Conservation (phyloP, 2,888 invertebrate species). For the Yponomeuta plumbellus region DNA sequence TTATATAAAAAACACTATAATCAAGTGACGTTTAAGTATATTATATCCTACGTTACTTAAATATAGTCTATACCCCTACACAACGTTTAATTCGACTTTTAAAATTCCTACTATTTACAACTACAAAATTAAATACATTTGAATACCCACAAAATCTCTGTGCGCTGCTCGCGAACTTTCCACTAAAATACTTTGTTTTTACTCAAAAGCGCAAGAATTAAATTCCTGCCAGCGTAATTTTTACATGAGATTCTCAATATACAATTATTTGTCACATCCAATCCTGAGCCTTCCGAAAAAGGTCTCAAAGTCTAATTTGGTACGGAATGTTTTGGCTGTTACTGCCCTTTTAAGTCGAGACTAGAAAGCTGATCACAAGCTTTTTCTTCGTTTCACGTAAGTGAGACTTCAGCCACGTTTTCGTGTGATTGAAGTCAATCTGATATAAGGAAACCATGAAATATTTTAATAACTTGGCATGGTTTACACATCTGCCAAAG, state of each 20-base stretch:
- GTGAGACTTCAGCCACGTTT: too few relatives aligned
- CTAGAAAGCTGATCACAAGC: background rate
- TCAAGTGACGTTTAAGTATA: slow-evolving; percentile 42
- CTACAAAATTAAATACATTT: slow-evolving; percentile 44
- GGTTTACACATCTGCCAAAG: too few relatives aligned
- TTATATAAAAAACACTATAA: slow-evolving; percentile 12
- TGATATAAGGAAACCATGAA: too few relatives aligned
- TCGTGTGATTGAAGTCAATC: too few relatives aligned
- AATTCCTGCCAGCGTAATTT: slow-evolving; percentile 16
- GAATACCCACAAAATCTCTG: slow-evolving; percentile 26
- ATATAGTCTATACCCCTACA: slow-evolving; percentile 32
- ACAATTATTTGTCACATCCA: slow-evolving; percentile 18
- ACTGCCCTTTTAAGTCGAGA: background rate
- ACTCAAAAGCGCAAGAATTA: slow-evolving; percentile 17
- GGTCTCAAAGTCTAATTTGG: slow-evolving; percentile 23
- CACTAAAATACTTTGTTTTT: background rate
- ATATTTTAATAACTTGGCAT: too few relatives aligned
- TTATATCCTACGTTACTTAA: slow-evolving; percentile 49
- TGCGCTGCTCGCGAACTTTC: slow-evolving; percentile 27
- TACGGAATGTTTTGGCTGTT: slow-evolving; percentile 28
- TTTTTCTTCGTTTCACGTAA: background rate
- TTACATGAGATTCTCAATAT: slow-evolving; percentile 20
- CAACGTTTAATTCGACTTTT: background rate
- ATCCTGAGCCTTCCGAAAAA: slow-evolving; percentile 19
- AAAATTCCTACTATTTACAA: slow-evolving; percentile 55